Conservation (phyloP, 2,888 invertebrate genomes). For the Oasisia sp. region DNA sequence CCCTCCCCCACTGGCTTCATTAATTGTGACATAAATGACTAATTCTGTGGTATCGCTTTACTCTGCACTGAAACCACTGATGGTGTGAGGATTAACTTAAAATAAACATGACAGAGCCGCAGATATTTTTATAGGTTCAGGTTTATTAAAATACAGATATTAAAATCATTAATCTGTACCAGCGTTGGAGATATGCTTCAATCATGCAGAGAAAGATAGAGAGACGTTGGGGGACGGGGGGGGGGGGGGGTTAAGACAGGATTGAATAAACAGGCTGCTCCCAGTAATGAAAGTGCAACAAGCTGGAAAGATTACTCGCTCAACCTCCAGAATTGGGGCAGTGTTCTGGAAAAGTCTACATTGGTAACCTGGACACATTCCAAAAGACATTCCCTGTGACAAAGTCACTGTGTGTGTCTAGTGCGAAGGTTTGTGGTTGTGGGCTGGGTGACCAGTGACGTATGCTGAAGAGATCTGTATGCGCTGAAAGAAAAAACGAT, state of each 20-base stretch:
- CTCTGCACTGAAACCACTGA: background rate
- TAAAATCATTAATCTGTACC: background rate
- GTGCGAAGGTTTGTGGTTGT: background rate
- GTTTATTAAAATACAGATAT: background rate
- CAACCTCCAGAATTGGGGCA: background rate
- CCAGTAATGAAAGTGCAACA: background rate
- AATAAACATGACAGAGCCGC: background rate
- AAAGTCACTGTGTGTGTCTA: background rate
- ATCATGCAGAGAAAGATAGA: background rate
- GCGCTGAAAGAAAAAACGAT: background rate
- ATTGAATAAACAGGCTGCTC: background rate
- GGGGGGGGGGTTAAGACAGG: background rate
- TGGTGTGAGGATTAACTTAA: background rate
- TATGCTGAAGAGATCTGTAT: background rate
- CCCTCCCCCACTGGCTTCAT: background rate
- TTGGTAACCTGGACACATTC: conserved; percentile 8
- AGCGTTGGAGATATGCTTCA: background rate
- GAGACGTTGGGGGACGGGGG: background rate
- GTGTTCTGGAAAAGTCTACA: background rate
- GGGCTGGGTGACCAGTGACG: background rate
- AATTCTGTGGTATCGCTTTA: background rate
- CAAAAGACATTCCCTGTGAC: background rate
- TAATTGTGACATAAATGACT: background rate
- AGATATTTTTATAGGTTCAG: background rate
- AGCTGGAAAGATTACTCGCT: background rate